Percentiles rank a stretch among this genome's conserved stretches.
phyloP scores from a whole-genome alignment of 2,888 invertebrate species.

The Geophilus truncorum region DNA sequence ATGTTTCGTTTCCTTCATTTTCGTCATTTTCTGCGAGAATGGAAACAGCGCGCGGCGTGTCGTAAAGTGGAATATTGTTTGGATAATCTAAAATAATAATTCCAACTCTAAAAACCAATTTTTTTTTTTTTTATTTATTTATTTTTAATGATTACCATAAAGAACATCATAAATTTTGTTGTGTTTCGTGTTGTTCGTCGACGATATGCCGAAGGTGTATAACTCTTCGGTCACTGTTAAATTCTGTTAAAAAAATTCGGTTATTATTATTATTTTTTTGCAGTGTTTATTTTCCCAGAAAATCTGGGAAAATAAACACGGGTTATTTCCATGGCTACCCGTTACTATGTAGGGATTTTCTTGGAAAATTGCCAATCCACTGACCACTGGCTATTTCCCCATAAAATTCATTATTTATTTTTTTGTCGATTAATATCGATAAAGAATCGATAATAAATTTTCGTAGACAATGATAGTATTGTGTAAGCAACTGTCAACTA shows the following conservation, averaged over 20 bases:
- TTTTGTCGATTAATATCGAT: no score
- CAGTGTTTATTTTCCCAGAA: no score
- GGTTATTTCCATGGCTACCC: no score
- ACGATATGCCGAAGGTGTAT: not conserved
- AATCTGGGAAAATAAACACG: no score
- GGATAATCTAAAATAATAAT: slow-evolving; percentile 24
- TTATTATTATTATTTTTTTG: no score
- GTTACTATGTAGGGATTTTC: no score
- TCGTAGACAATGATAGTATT: no score
- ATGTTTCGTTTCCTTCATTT: not conserved
- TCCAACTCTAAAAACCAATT: not conserved
- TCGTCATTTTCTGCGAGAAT: not conserved
- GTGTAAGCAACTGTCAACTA: no score
- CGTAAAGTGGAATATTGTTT: not conserved
- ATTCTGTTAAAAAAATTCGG: slow-evolving; percentile 16
- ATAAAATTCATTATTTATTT: no score
- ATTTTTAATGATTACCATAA: slow-evolving; percentile 1
- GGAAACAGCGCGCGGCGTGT: not conserved
- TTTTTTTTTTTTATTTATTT: not conserved
- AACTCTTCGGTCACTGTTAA: not conserved
- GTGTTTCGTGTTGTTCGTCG: not conserved
- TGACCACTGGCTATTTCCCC: no score
- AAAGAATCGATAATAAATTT: no score
- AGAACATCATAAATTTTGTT: not conserved
- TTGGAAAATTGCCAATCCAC: no score